Evolutionary conservation across 2,797 vertebrate genomes (phyloP).

Genomic region (Botia kubotai): DNA sequence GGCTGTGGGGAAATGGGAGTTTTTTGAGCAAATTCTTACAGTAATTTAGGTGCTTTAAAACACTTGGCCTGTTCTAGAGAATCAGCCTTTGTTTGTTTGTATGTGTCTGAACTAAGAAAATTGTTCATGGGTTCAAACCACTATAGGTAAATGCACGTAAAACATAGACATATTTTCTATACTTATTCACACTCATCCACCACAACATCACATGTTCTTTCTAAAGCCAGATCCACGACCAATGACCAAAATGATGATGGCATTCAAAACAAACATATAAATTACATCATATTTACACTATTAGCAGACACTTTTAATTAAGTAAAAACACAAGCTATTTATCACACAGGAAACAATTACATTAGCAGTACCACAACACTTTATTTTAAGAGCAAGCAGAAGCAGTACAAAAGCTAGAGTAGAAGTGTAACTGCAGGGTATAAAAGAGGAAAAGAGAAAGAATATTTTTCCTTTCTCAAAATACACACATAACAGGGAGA

Average conservation of each 20-base stretch:
- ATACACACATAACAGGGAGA: not conserved
- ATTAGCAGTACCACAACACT: not conserved
- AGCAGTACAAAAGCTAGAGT: not conserved
- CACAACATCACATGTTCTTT: no score
- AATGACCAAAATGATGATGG: not conserved
- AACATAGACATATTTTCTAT: no score
- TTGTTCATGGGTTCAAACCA: not conserved
- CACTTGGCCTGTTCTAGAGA: not conserved
- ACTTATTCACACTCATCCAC: no score
- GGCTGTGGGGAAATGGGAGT: not conserved
- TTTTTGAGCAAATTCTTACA: slow-evolving; percentile 1
- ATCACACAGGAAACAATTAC: not conserved
- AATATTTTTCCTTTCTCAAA: not conserved
- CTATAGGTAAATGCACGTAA: no score
- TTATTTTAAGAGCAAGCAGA: not conserved
- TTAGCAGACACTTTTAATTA: not conserved
- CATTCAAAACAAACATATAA: not conserved
- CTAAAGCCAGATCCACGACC: no score
- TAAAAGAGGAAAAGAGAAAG: not conserved
- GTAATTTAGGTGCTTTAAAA: not conserved
- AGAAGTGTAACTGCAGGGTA: not conserved
- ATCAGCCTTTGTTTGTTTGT: not conserved
- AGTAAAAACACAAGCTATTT: not conserved
- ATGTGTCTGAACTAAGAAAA: not conserved
- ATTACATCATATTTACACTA: not conserved